Evolutionary conservation across 2,888 invertebrate genomes (phyloP).

Genomic region (Aleiodes testaceus): DNA sequence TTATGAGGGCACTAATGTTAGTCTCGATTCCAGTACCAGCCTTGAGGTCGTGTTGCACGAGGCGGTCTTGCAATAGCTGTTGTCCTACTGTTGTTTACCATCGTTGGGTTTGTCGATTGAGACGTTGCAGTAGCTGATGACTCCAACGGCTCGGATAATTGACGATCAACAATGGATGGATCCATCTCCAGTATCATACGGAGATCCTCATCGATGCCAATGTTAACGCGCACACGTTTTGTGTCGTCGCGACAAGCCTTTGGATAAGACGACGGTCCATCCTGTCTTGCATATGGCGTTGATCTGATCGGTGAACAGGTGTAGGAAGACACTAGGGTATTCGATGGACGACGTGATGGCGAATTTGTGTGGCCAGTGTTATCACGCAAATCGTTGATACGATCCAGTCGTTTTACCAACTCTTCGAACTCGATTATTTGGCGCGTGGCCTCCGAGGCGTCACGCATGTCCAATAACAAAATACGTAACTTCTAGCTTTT

Average conservation of each 20-base stretch:
- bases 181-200: slow-evolving; percentile 79
- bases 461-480: slow-evolving; percentile 60
- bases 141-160: slow-evolving; percentile 46
- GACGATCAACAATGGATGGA: slow-evolving; percentile 76
- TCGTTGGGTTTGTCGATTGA: slow-evolving; percentile 8
- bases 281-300: slow-evolving; percentile 23
- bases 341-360: slow-evolving; percentile 36
- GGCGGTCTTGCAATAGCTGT: slow-evolving; percentile 54
- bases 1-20: slow-evolving; percentile 44
- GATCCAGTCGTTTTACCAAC: slow-evolving; percentile 68
- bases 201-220: slow-evolving; percentile 77
- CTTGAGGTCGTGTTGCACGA: slow-evolving; percentile 67
- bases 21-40: slow-evolving; percentile 67
- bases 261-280: slow-evolving; percentile 35
- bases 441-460: slow-evolving; percentile 63
- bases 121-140: slow-evolving; percentile 28
- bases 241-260: slow-evolving; percentile 40
- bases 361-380: slow-evolving; percentile 26
- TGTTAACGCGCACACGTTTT: slow-evolving; percentile 73
- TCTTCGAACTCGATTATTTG: slow-evolving; percentile 72
- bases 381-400: slow-evolving; percentile 62
- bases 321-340: slow-evolving; percentile 24
- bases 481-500: slow-evolving; percentile 9
- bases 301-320: slow-evolving; percentile 34
- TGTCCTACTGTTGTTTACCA: slow-evolving; percentile 50